Percentiles rank a stretch among this genome's conserved stretches.
Conservation (phyloP, 2,797 vertebrate genomes). For the Epinephelus coioides region DNA sequence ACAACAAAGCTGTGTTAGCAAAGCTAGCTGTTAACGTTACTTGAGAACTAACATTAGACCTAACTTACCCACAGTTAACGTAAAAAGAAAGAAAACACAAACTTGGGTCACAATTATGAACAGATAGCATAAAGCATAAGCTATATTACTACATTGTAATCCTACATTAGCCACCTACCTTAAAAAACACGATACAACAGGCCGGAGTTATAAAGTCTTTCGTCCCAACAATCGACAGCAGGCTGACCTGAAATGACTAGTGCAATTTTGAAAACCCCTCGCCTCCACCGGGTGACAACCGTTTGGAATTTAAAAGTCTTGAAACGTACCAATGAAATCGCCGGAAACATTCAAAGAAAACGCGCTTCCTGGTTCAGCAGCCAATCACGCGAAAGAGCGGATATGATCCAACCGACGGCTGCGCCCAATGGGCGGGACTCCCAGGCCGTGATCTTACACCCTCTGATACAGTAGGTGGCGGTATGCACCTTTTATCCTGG, state of each 20-base stretch:
- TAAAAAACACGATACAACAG: background rate
- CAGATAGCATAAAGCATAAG: rapidly evolving
- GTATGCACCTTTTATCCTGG: too few relatives aligned
- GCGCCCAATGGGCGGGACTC: background rate
- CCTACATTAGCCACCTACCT: constrained; percentile 63
- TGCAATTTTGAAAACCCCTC: constrained; percentile 45
- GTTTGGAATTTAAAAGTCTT: constrained; percentile 84
- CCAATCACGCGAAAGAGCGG: constrained; percentile 73
- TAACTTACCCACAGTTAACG: background rate
- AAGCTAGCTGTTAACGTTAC: background rate
- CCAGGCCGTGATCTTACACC: too few relatives aligned
- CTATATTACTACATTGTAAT: background rate
- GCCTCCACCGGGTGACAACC: constrained; percentile 12
- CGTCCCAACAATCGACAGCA: background rate
- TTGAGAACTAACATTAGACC: too few relatives aligned
- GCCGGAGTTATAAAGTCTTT: background rate
- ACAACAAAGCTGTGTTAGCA: background rate
- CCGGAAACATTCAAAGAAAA: constrained; percentile 26
- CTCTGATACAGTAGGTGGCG: constrained; percentile 13
- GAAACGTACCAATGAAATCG: constrained; percentile 78
- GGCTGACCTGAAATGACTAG: rapidly evolving
- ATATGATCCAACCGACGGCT: constrained; percentile 22
- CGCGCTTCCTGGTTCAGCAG: constrained; percentile 59
- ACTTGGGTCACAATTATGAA: background rate
- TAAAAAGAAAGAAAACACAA: background rate